Evolutionary conservation across 1,140 invertebrate genomes (phyloP), one percentile per base, ranked within the genome.

Genomic region (Drosophila hydei): DNA sequence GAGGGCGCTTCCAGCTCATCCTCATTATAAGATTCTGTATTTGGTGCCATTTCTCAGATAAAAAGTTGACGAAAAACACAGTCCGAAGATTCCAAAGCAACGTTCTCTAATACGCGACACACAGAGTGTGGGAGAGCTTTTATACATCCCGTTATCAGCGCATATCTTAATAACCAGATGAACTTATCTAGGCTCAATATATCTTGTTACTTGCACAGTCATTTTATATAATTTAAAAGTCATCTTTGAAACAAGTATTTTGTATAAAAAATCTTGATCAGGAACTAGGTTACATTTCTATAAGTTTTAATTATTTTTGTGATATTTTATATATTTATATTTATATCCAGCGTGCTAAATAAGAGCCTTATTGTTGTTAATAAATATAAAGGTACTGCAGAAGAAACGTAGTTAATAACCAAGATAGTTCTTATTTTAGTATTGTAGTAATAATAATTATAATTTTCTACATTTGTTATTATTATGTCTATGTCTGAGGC

Each of bases 1-100:
- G 38, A 18, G 0, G 89, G 89, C 12, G 88, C 56, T 12, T 65
- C 73, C 61, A 90, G 47, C 51, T 90, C 89, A 40, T 90, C 87
- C 7, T 55, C 51, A 23, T 89, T 90, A 9, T 51, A 87, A 3
- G 52, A 27, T 23, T 72, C 77, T 5, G 40, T 54, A 38, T 60
- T 77, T 18, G 72, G 54, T n/a, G 80, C 7, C 77, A 80, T 81
- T 43, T 42, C n/a, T 14, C 19, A 36, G 47, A 11, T 19, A 5
- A n/a, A 27, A 52, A 25, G 45, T 12, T 8, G 25, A 19, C 11
- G 19, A 18, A 16, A 7, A 47, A 55, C 27, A 48, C 2, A 25
- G 7, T 27, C 9, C 19, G 18, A 18, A 23, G 19, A 14, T 43
- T 27, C 40, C 14, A 8, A 38, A 21, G 51, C 33, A 25, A 36